Conservation (phyloP, 2,888 invertebrate species). For the Lycia hirtaria region DNA sequence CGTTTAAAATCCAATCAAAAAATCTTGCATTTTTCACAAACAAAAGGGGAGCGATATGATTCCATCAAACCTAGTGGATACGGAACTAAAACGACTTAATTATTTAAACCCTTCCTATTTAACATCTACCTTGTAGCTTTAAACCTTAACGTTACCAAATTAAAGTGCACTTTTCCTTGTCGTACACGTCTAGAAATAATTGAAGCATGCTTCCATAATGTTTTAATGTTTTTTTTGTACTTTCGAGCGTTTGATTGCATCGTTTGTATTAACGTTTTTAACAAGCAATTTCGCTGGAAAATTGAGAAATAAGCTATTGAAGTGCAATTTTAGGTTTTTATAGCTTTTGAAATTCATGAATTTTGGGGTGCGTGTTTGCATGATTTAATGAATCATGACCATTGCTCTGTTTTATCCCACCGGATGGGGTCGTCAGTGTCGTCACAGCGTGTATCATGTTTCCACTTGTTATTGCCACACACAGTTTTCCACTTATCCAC, state of each 20-base stretch:
- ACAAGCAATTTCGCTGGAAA: slow-evolving; percentile 37
- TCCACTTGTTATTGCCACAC: too few relatives aligned
- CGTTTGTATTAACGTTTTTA: slow-evolving; percentile 41
- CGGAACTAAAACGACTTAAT: slow-evolving; percentile 60
- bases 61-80: slow-evolving; percentile 49
- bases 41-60: slow-evolving; percentile 51
- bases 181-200: slow-evolving; percentile 1
- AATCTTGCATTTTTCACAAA: slow-evolving; percentile 62
- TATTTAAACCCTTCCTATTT: slow-evolving; percentile 50
- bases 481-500: too few relatives aligned
- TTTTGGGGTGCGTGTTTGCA: neutral
- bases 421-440: too few relatives aligned
- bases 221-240: slow-evolving; percentile 53
- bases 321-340: slow-evolving; percentile 24
- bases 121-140: slow-evolving; percentile 19
- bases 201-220: slow-evolving; percentile 49
- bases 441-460: too few relatives aligned
- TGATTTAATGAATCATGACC: too few relatives aligned
- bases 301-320: slow-evolving; percentile 36
- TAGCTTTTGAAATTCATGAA: slow-evolving; percentile 12
- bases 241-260: slow-evolving; percentile 48
- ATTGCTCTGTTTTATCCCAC: too few relatives aligned
- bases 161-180: slow-evolving; percentile 19
- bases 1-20: slow-evolving; percentile 65
- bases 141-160: slow-evolving; percentile 2